Evolutionary conservation across 1,140 invertebrate genomes (phyloP).

Genomic region (Bacillus rossius): DNA sequence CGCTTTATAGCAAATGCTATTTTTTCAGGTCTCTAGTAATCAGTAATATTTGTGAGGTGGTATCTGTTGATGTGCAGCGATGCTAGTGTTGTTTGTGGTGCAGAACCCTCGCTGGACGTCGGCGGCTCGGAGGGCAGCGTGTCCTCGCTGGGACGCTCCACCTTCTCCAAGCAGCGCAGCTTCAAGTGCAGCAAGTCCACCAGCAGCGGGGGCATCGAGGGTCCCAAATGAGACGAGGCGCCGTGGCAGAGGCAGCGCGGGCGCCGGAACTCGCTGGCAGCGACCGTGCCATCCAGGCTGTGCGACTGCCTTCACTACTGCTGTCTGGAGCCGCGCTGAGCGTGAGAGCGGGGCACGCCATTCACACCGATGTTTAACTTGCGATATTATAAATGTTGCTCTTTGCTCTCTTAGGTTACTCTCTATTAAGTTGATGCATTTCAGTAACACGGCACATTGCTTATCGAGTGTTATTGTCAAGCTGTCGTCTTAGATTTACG

Average conservation of each 20-base stretch:
- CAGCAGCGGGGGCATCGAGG: background rate
- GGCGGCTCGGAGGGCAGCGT: slow-evolving; percentile 27
- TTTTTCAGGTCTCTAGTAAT: no score
- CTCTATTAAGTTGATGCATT: no score
- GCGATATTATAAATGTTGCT: no score
- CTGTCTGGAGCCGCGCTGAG: slow-evolving; percentile 9
- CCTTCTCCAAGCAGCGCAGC: slow-evolving; percentile 36
- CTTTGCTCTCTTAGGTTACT: no score
- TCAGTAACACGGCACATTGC: no score
- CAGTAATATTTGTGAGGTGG: no score
- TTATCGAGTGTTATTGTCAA: no score
- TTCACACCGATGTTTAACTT: no score
- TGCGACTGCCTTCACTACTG: slow-evolving; percentile 12
- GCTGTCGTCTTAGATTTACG: no score
- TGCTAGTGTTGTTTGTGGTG: no score
- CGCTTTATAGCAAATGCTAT: no score
- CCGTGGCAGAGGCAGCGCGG: slow-evolving; percentile 1
- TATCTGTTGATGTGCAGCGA: no score
- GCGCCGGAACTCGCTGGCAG: slow-evolving; percentile 8
- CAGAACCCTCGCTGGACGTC: slow-evolving; percentile 29
- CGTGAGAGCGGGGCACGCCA: background rate
- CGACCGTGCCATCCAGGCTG: slow-evolving; percentile 5
- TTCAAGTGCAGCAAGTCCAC: slow-evolving; percentile 6
- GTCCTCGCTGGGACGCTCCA: slow-evolving; percentile 35
- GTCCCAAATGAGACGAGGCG: slow-evolving; percentile 10